Base-by-base conservation (phyloP, 2,888 invertebrate species). In the Mythimna vitellina region DNA sequence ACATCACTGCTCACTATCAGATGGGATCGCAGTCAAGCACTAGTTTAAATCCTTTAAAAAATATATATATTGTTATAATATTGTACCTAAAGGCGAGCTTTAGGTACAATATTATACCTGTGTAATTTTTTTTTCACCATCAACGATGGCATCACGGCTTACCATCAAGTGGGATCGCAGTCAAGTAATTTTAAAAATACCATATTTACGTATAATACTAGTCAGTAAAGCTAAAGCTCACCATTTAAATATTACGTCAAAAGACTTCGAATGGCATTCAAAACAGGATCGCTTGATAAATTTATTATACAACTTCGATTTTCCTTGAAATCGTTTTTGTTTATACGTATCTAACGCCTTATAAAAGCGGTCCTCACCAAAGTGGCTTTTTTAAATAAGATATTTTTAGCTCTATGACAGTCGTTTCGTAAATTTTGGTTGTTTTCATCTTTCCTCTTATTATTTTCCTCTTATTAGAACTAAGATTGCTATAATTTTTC, bases 401-500 rank as follows among this genome's bases (percentile, higher is more conserved):
- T n/a, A 17, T 32, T 51, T 32, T 42, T 5, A 2, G 1, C 12
- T 22, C 12, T 32, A n/a, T 32, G 49, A 3, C 49, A 14, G 20
- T 57, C 10, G 49, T 29, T 29, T 22, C 25, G 7, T 38, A 22
- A 20, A 14, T 12, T 38, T 9, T 17, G 6, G 10, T 9, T 6
- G 17, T 9, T n/a, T 51, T 17, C 8, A 35, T 38, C 6, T 38
- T 65, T 65, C 49, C 20, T 46, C 10, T 58, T n/a, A 7, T 60
- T 22, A n/a, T n/a, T n/a, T n/a, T n/a, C n/a, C n/a, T n/a, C n/a
- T n/a, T n/a, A n/a, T n/a, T n/a, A n/a, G n/a, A n/a, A 49, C 46
- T n/a, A 32, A 65, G 7, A 57, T 70, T 56, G 46, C 46, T 56
- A 32, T 56, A 56, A 57, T 32, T 54, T 29, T 60, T 35, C 25